These are phyloP conservation scores for Agrotis ipsilon DNA, from an alignment of 2,888 invertebrate genomes.

Conservation along the genomic window DNA sequence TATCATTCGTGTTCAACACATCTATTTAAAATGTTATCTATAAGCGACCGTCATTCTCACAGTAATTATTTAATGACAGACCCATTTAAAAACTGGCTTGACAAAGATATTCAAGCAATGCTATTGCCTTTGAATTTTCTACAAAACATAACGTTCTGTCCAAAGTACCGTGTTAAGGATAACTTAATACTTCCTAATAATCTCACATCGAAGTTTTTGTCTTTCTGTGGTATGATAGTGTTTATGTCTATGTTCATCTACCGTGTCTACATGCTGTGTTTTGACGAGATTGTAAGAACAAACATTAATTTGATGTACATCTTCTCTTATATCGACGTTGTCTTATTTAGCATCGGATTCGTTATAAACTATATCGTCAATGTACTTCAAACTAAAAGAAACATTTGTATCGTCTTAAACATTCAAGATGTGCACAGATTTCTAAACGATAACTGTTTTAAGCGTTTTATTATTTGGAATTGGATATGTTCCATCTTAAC, in stretches of 20 bases:
- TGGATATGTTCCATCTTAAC: not conserved
- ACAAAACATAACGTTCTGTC: conserved; percentile 32
- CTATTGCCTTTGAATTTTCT: conserved; percentile 44
- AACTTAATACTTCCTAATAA: conserved; percentile 42
- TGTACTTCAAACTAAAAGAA: not conserved
- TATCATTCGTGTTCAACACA: not conserved
- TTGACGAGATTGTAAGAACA: not conserved
- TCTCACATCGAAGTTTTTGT: not conserved
- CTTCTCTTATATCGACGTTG: not conserved
- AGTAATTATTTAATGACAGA: not conserved
- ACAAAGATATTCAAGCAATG: conserved; percentile 47
- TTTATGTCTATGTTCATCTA: not conserved
- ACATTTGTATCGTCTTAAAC: conserved; percentile 8
- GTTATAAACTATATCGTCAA: not conserved
- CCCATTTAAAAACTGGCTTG: conserved; percentile 15
- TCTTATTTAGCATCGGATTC: not conserved
- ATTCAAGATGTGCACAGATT: conserved; percentile 13
- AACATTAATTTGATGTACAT: not conserved
- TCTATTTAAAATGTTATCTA: not conserved
- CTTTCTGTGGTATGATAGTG: not conserved
- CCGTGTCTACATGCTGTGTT: not conserved
- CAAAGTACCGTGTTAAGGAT: conserved; percentile 48
- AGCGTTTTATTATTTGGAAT: not conserved
- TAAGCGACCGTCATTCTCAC: not conserved
- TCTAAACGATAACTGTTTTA: not conserved